phyloP scores from a whole-genome alignment of 2,797 vertebrate species.

The Delichon dasypus region DNA sequence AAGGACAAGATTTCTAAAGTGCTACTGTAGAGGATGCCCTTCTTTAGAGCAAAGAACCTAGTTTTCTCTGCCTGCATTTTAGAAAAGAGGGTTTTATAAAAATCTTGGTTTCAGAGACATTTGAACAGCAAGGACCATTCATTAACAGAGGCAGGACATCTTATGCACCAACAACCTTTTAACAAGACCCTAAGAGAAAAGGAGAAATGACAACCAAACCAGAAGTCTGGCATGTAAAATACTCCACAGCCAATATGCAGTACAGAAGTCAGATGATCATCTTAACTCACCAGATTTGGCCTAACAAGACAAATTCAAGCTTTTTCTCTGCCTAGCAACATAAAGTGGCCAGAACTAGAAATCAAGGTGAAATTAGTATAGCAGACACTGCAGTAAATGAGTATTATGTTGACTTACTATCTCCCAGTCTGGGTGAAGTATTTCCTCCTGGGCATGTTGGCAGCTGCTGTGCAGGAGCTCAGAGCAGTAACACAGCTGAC shows the following conservation, averaged over 20 bases:
- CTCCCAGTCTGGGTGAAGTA: conserved; percentile 82
- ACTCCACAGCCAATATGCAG: not conserved
- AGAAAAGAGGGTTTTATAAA: not conserved
- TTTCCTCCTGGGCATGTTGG: conserved; percentile 60
- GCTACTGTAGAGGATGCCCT: not conserved
- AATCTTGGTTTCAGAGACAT: not conserved
- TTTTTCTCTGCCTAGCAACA: not conserved
- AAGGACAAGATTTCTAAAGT: not conserved
- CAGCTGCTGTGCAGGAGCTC: conserved; percentile 74
- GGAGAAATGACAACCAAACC: not conserved
- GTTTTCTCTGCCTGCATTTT: not conserved
- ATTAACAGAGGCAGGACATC: not conserved
- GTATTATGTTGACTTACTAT: conserved; percentile 62
- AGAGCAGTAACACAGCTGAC: conserved; percentile 77
- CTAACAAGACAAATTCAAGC: not conserved
- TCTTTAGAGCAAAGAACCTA: not conserved
- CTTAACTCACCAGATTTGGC: not conserved
- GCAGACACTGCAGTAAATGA: not conserved
- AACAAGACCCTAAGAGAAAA: not conserved
- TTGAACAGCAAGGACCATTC: not conserved
- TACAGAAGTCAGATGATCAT: not conserved
- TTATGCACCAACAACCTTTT: not conserved
- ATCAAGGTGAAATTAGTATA: not conserved
- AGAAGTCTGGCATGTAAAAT: not conserved
- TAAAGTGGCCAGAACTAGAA: not conserved